Base-by-base conservation (phyloP, 2,113 vertebrate species). In the Axis porcinus region DNA sequence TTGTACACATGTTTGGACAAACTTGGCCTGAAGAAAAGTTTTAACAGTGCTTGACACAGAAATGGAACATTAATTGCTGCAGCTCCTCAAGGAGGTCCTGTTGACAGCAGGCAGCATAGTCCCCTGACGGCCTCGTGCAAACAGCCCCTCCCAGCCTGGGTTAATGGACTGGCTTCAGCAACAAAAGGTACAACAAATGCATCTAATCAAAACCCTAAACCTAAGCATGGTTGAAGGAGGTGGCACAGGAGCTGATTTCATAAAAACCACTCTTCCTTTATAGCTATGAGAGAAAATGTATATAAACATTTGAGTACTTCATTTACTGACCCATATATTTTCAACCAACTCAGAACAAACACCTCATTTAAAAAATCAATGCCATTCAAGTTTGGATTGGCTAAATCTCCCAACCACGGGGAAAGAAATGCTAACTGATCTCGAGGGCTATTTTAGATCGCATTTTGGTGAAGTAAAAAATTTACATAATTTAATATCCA, bases 341-440 rank as follows among this genome's bases (percentile, higher is more conserved):
- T 97, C n/a, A 94, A 84, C 17, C 12, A 74, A 87, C n/a, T 93
- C 50, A 64, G 45, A 97, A 91, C 13, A 97, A 91, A 91, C 7
- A 93, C 11, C 55, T 91, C 92, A 91, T 89, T 96, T 28, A 86
- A 86, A 94, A 67, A 89, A 79, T 67, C 78, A 96, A 74, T 52
- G 57, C 9, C 60, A 76, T 89, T 92, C 79, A 81, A 70, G 14
- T 79, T n/a, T 86, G 16, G 11, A 90, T 95, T 88, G 47, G 27
- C 70, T 93, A 82, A 86, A 96, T 70, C 81, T 58, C 84, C 90
- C 85, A 96, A 85, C 4, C n/a, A 62, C 78, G 81, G n/a, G n/a
- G n/a, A 94, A 98, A 64, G 43, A 94, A 67, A 70, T 96, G 74
- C 12, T 95, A 95, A 94, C 82, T 97, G 89, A 98, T 97, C 86